phyloP scores from a whole-genome alignment of 2,113 vertebrate species.

The Gobio gobio region DNA sequence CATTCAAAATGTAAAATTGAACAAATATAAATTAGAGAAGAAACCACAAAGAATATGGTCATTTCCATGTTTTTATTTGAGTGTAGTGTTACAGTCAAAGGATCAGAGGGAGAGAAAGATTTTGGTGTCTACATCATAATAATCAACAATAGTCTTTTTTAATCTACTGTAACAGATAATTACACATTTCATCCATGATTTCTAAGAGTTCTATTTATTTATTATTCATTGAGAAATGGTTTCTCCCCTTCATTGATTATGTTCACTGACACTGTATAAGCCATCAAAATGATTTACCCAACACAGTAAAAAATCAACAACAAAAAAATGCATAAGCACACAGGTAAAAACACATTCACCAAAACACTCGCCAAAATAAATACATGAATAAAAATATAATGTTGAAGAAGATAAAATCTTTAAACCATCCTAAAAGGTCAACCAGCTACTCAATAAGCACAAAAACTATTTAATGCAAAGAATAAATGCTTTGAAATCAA shows the following conservation, averaged over 20 bases:
- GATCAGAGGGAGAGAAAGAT: constrained; percentile 41
- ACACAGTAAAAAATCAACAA: constrained; percentile 56
- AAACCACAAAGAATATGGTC: neutral
- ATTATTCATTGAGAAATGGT: constrained; percentile 23
- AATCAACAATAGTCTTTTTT: constrained; percentile 47
- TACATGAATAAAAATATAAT: constrained; percentile 35
- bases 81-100: constrained; percentile 53
- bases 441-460: constrained; percentile 25
- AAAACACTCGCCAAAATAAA: constrained; percentile 55
- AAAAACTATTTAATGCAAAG: constrained; percentile 38
- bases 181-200: constrained; percentile 33
- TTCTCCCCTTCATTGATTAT: constrained; percentile 53
- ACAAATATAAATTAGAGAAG: neutral
- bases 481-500: constrained; percentile 31
- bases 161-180: constrained; percentile 47
- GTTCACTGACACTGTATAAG: constrained; percentile 70
- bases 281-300: constrained; percentile 58
- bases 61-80: constrained; percentile 37
- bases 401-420: neutral
- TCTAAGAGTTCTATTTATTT: constrained; percentile 27
- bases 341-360: constrained; percentile 58
- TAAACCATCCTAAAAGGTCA: neutral
- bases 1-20: neutral
- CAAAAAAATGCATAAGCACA: constrained; percentile 56
- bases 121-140: constrained; percentile 50